A percentile compares a stretch with the other conserved stretches of the same genome.
Conservation (phyloP, 2,797 vertebrate species). For the Aulostomus chinensis region DNA sequence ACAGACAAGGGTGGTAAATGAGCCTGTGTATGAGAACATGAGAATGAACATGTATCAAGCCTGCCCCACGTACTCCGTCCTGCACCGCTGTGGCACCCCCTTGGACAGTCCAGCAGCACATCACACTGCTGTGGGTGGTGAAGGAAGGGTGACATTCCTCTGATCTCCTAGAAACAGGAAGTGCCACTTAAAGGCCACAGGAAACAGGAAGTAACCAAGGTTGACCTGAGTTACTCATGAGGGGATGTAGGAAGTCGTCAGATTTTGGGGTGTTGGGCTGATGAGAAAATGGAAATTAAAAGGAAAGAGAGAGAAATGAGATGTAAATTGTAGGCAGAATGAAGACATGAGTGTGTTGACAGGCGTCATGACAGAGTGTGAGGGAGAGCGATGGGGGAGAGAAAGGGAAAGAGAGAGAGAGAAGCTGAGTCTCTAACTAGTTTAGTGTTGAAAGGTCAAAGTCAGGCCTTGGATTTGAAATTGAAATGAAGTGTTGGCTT, state of each 20-base stretch:
- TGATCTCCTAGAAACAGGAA: conserved; percentile 60
- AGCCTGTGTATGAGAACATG: too few species aligned
- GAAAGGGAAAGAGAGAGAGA: conserved; percentile 21
- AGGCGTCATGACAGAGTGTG: too few species aligned
- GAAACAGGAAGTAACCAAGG: conserved; percentile 71
- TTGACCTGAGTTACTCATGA: conserved; percentile 43
- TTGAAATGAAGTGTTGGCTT: conserved; percentile 75
- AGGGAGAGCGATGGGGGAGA: too few species aligned
- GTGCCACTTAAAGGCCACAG: conserved; percentile 50
- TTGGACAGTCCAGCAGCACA: conserved; percentile 58
- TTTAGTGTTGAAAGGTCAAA: conserved; percentile 73
- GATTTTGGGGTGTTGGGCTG: conserved; percentile 1
- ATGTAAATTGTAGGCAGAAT: conserved; percentile 6
- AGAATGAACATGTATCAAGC: too few species aligned
- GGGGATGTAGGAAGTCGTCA: conserved; percentile 20
- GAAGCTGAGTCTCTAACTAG: conserved; percentile 48
- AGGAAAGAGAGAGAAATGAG: background rate
- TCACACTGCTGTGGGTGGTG: conserved; percentile 30
- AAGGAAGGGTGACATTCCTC: conserved; percentile 56
- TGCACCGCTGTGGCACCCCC: too few species aligned
- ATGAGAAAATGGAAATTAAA: conserved; percentile 13
- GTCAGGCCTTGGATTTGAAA: conserved; percentile 69
- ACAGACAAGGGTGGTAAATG: too few species aligned
- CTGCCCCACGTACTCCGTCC: too few species aligned
- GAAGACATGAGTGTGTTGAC: conserved; percentile 34